These are phyloP conservation scores for Dastarcus helophoroides DNA, from an alignment of 2,888 invertebrate genomes.

Conservation along the genomic window DNA sequence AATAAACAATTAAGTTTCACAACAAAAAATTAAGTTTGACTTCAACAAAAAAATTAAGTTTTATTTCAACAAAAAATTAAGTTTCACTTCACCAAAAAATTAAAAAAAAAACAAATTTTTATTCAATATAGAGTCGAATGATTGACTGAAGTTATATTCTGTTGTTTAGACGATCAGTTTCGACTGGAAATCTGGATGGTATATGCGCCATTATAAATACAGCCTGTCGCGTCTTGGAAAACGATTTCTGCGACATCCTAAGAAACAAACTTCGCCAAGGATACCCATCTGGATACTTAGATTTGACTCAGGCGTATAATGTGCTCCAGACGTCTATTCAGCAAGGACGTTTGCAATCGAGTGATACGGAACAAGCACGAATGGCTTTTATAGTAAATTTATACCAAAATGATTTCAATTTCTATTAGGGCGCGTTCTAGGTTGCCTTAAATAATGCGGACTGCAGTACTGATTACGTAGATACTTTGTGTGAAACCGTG, in stretches of 20 bases:
- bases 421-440: too few species aligned
- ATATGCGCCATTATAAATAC: conserved; percentile 95
- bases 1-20: too few species aligned
- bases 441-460: conserved; percentile 85
- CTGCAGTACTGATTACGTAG: conserved; percentile 80
- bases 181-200: conserved; percentile 86
- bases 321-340: conserved; percentile 70
- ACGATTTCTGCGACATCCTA: conserved; percentile 65
- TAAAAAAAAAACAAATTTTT: too few species aligned
- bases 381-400: conserved; percentile 61
- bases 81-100: too few species aligned
- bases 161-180: conserved; percentile 65
- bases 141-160: too few species aligned
- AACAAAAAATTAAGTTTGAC: too few species aligned
- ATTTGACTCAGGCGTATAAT: conserved; percentile 71
- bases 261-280: conserved; percentile 63
- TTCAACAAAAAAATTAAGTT: too few species aligned
- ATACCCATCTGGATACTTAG: conserved; percentile 67
- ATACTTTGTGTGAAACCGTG: conserved; percentile 69
- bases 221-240: conserved; percentile 77
- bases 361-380: conserved; percentile 67
- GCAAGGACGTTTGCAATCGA: conserved; percentile 66
- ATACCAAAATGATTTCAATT: too few species aligned
- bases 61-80: too few species aligned
- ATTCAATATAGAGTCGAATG: too few species aligned